Percentiles rank a stretch among this genome's conserved stretches.
Conservation (phyloP, 1,140 invertebrate species). For the Drosophila nasuta region DNA sequence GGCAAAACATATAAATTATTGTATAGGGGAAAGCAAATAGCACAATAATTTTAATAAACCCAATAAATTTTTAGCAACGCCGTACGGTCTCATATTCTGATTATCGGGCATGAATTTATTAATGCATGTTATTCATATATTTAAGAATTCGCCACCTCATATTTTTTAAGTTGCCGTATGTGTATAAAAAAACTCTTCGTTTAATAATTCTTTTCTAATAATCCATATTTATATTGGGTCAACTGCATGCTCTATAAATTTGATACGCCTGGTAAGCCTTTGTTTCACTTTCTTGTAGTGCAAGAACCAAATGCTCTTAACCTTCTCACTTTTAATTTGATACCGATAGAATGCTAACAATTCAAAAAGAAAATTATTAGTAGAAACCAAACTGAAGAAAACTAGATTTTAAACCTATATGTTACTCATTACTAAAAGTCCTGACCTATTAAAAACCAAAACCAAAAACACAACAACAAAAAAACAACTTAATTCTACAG, state of each 20-base stretch:
- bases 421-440: conserved; percentile 25
- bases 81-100: conserved; percentile 6
- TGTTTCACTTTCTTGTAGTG: conserved; percentile 50
- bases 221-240: conserved; percentile 29
- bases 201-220: conserved; percentile 18
- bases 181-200: conserved; percentile 18
- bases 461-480: conserved; percentile 28
- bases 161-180: conserved; percentile 49
- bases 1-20: not conserved
- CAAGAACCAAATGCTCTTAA: conserved; percentile 17
- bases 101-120: conserved; percentile 18
- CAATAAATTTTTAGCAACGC: not conserved
- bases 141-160: conserved; percentile 22
- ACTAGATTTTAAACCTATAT: conserved; percentile 12
- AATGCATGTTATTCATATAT: conserved; percentile 39
- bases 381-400: conserved; percentile 30
- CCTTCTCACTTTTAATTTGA: conserved; percentile 34
- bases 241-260: conserved; percentile 60
- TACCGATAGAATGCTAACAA: conserved; percentile 66
- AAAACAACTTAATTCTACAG: conserved; percentile 87
- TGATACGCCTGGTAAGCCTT: conserved; percentile 32
- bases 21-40: conserved; percentile 9
- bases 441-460: conserved; percentile 13
- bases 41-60: conserved; percentile 3
- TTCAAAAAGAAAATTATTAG: conserved; percentile 68